Percentiles rank a stretch among this genome's conserved stretches.
Evolutionary conservation across 2,113 vertebrate genomes (phyloP).

Genomic region (Pseudorectes ferrugineus): DNA sequence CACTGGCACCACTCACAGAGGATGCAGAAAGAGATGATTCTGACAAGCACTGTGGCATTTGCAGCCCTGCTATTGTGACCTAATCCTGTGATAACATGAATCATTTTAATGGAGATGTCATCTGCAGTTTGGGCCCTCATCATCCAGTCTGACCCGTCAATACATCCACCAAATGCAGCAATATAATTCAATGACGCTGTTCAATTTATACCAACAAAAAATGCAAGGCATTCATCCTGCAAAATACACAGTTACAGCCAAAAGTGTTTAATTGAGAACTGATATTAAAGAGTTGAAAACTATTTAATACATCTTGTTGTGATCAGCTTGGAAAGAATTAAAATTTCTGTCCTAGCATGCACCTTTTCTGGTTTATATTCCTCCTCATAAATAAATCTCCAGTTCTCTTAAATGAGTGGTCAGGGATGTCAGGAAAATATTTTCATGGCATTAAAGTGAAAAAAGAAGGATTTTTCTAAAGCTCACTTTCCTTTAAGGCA

Average conservation of each 20-base stretch:
- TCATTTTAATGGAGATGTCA: slow-evolving; percentile 36
- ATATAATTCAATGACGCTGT: neutral
- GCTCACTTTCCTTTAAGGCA: neutral
- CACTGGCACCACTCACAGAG: neutral
- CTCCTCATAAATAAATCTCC: neutral
- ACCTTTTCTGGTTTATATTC: neutral
- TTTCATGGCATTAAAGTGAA: neutral
- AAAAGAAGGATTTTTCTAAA: neutral
- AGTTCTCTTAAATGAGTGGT: neutral
- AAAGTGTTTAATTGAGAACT: neutral
- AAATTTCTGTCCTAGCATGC: neutral
- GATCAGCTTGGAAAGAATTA: neutral
- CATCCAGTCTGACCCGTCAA: neutral
- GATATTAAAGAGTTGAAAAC: neutral
- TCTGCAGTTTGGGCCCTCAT: neutral
- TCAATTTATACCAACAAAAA: neutral
- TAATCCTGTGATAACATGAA: neutral
- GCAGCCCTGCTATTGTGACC: slow-evolving; percentile 13
- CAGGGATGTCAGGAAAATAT: neutral
- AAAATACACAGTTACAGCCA: neutral
- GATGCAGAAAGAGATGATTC: neutral
- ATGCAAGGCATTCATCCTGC: neutral
- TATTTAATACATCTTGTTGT: neutral
- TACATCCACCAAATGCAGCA: neutral
- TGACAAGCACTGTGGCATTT: slow-evolving; percentile 26